phyloP scores from a whole-genome alignment of 2,888 invertebrate species.

The Tupiocoris notatus region DNA sequence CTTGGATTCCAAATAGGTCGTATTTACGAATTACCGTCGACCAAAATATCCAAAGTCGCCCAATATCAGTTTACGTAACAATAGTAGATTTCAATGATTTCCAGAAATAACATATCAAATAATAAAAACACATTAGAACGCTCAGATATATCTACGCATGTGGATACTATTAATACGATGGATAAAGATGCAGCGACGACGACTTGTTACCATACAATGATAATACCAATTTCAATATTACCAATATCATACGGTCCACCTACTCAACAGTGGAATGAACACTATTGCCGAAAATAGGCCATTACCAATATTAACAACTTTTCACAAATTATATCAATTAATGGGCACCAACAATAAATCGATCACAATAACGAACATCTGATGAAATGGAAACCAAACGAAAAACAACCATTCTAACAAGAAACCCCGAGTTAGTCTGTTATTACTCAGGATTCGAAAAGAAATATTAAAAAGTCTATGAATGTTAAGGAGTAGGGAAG shows the following conservation, averaged over 20 bases:
- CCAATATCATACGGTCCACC: neutral
- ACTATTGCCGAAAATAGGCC: neutral
- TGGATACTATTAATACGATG: neutral
- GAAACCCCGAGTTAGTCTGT: constrained; percentile 29
- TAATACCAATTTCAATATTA: neutral
- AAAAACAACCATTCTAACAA: constrained; percentile 39
- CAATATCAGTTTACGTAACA: no score
- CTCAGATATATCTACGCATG: neutral
- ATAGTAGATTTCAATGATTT: no score
- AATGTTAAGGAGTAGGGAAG: neutral
- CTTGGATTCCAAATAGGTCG: no score
- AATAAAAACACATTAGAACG: constrained; percentile 12
- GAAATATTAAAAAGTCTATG: neutral
- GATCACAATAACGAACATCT: neutral
- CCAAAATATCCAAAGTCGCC: no score
- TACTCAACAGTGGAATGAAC: neutral
- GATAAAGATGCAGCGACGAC: neutral
- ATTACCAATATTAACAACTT: neutral
- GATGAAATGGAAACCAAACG: neutral
- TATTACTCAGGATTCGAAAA: constrained; percentile 11
- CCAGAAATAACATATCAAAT: no score
- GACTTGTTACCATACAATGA: constrained; percentile 1
- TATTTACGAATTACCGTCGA: no score
- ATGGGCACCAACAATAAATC: neutral
- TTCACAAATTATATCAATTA: neutral